phyloP scores from a whole-genome alignment of 2,888 invertebrate species.

The Chirona hameri region DNA sequence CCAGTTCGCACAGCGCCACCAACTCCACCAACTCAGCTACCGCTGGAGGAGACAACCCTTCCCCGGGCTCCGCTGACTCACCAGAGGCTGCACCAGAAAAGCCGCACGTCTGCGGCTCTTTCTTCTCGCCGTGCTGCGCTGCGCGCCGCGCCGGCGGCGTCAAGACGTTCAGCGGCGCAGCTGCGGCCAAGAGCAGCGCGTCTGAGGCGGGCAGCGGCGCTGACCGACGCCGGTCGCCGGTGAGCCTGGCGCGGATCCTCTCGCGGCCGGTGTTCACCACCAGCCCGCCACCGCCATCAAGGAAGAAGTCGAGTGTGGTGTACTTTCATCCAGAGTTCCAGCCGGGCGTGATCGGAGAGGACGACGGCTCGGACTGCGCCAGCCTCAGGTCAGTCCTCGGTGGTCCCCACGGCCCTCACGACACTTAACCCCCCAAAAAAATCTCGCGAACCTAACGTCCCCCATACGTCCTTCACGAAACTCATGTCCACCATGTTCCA shows the following conservation, averaged over 20 bases:
- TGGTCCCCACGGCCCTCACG: too few species aligned
- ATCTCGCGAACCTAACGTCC: too few species aligned
- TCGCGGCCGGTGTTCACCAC: not conserved
- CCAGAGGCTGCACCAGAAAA: not conserved
- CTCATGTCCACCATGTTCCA: too few species aligned
- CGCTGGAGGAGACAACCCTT: not conserved
- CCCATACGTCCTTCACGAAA: too few species aligned
- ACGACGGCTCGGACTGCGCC: not conserved
- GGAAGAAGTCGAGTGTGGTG: not conserved
- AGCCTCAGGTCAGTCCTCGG: not conserved
- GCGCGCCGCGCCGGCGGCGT: constrained; percentile 1
- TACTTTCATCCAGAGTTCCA: constrained; percentile 9
- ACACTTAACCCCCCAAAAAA: too few species aligned
- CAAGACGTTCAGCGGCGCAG: constrained; percentile 7
- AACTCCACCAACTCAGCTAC: too few species aligned
- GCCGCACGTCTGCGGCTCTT: not conserved
- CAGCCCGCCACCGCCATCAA: not conserved
- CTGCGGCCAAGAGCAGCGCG: not conserved
- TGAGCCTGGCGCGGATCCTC: not conserved
- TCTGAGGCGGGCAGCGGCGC: too few species aligned
- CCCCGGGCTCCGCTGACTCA: not conserved
- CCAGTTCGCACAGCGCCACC: too few species aligned
- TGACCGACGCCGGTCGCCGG: not conserved
- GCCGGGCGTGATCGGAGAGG: not conserved
- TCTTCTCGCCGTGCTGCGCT: constrained; percentile 3